Evolutionary conservation across 1,140 invertebrate genomes (phyloP).

Genomic region (Lordiphosa clarofinis): DNA sequence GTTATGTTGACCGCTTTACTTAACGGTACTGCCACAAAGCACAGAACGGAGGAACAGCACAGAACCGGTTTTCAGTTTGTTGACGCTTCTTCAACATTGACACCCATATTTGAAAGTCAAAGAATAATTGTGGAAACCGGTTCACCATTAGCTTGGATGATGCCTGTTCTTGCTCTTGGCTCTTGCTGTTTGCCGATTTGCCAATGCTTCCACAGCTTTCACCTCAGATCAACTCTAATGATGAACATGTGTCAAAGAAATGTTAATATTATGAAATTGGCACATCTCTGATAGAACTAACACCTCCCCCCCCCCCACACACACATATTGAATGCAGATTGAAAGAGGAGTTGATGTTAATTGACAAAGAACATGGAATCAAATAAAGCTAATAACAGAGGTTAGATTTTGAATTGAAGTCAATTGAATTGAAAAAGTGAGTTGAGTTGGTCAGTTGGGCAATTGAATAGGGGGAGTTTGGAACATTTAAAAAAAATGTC

Average conservation of each 20-base stretch:
- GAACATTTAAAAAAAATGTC: too few relatives aligned
- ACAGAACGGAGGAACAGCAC: conserved; percentile 10
- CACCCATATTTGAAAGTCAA: conserved; percentile 43
- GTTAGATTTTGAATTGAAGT: too few relatives aligned
- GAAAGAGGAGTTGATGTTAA: neutral
- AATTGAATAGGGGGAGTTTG: too few relatives aligned
- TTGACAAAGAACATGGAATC: too few relatives aligned
- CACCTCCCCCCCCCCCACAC: too few relatives aligned
- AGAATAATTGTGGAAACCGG: conserved; percentile 14
- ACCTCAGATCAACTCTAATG: conserved; percentile 6
- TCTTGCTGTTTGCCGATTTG: neutral
- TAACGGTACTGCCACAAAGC: conserved; percentile 54
- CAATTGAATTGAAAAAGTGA: too few relatives aligned
- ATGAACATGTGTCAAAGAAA: conserved; percentile 10
- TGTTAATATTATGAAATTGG: conserved; percentile 12
- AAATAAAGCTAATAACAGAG: too few relatives aligned
- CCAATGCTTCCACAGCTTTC: conserved; percentile 15
- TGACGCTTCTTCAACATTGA: conserved; percentile 56
- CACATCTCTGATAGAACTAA: conserved; percentile 6
- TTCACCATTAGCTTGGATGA: too few relatives aligned
- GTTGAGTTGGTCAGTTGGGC: too few relatives aligned
- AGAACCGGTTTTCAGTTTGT: conserved; percentile 52
- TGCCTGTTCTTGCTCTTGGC: neutral
- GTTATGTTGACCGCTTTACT: conserved; percentile 71
- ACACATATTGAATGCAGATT: neutral